Base-by-base conservation (phyloP, 2,797 vertebrate genomes). In the Rousettus madagascariensis region DNA sequence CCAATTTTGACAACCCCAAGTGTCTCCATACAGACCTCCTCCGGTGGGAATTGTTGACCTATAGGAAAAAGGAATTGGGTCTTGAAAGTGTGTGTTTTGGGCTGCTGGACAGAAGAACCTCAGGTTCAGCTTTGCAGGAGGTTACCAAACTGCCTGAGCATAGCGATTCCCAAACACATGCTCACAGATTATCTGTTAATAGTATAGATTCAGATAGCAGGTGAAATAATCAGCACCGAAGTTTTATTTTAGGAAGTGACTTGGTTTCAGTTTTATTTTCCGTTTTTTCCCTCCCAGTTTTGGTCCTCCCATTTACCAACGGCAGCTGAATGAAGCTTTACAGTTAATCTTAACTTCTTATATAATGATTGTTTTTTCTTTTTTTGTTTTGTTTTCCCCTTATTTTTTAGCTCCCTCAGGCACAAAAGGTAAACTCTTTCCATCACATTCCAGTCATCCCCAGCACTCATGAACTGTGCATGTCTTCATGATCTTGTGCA, bases 321-420 rank as follows among this genome's bases (percentile, higher is more conserved):
- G 36, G 63, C 91, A 97, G 82, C 85, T 95, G 86, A 96, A 95
- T 84, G 63, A 91, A 95, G 85, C 96, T 97, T 96, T 89, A 90
- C 30, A 82, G 59, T 96, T 97, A 69, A 97, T 74, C 92, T 96
- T 94, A 88, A 96, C 92, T 97, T 95, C 90, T 95, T 80, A 95
- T 97, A 57, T 98, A 98, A 98, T 94, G 96, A 98, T 96, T 96
- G 55, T 89, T 97, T 97, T 95, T 98, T 98, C 97, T 98, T 96
- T 98, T 97, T 96, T 97, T 98, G 63, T 94, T 98, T 96, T 98
- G 97, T 97, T 92, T 93, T 46, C 49, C 98, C 91, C 93, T 97
- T 98, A 79, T 96, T 98, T 98, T 98, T 97, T 98, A 99, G 99
- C 99, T 99, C 97, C 99, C 99, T 97, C 99, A 99, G 99, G 99